phyloP scores from a whole-genome alignment of 2,888 invertebrate species.

The Amblyjoppa proteus region DNA sequence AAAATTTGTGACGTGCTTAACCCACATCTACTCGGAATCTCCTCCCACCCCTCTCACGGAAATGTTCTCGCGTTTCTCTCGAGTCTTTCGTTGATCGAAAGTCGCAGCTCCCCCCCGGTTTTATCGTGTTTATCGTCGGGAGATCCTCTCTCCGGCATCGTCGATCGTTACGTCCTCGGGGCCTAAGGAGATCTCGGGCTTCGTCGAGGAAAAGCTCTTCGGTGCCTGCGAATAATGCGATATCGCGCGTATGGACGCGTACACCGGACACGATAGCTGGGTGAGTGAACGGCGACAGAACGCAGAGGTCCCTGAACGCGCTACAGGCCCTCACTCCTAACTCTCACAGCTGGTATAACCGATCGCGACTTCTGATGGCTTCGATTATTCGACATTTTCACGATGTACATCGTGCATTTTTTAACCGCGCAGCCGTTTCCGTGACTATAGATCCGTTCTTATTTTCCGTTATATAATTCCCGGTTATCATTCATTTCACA shows the following conservation, averaged over 20 bases:
- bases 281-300: conserved; percentile 74
- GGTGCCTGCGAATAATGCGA: conserved; percentile 73
- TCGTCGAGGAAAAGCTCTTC: not conserved
- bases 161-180: not conserved
- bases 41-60: conserved; percentile 67
- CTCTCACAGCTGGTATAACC: conserved; percentile 77
- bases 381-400: conserved; percentile 1
- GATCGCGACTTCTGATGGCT: conserved; percentile 13
- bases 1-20: conserved; percentile 81
- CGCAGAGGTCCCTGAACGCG: conserved; percentile 69
- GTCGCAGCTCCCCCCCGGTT: conserved; percentile 33
- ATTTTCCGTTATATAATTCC: conserved; percentile 72
- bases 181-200: not conserved
- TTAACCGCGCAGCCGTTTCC: not conserved
- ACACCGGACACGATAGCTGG: conserved; percentile 76
- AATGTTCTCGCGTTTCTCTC: conserved; percentile 66
- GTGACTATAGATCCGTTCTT: conserved; percentile 45
- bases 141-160: not conserved
- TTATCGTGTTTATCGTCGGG: conserved; percentile 14
- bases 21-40: conserved; percentile 74
- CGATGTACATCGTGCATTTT: not conserved
- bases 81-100: conserved; percentile 44
- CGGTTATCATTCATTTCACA: conserved; percentile 32
- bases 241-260: conserved; percentile 73
- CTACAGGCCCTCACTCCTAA: not conserved